Evolutionary conservation across 2,888 invertebrate genomes (phyloP), one percentile per base, ranked within the genome.

Genomic region (Ectemnius lituratus): DNA sequence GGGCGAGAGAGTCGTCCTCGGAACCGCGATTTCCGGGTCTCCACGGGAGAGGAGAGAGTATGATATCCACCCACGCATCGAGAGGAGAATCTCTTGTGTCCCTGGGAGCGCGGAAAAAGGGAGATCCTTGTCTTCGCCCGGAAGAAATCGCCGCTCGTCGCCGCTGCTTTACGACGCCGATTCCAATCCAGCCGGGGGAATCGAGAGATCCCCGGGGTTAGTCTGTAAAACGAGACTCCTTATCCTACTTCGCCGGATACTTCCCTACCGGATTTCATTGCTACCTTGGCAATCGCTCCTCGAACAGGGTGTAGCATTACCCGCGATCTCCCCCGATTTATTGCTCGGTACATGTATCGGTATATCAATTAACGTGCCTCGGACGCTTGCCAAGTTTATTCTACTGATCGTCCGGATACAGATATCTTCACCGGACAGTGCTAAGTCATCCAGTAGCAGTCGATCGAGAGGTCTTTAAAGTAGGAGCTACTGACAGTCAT

Each of bases 11-110:
- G 72, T 27, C 37, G 58, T 11, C 65, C n/a, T 52, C 23, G 70
- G 13, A 59, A 13, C 62, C 56, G 18, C 72, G 75, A 64, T 81
- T 85, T 85, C 84, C 85, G 83, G 82, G 80, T 82, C 69, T 75
- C 63, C 64, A 56, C 65, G 65, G 60, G 65, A 67, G 75, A 59
- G 67, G 47, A 58, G 27, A 46, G 59, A 77, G 62, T 67, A 70
- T 58, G 56, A 74, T 37, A 37, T 79, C 70, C 76, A 70, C 78
- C 80, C 72, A 79, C 83, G 78, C 80, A 27, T 60, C 20, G 27
- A 37, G 62, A 45, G 13, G 16, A 46, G n/a, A 16, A 52, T 59
- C 59, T 64, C 76, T 63, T 62, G 56, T 56, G 47, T 63, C 65
- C 23, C 66, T 57, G 59, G 62, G 68, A 47, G 69, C 68, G 68